Evolutionary conservation across 2,797 vertebrate genomes (phyloP).

Genomic region (Melanogrammus aeglefinus): DNA sequence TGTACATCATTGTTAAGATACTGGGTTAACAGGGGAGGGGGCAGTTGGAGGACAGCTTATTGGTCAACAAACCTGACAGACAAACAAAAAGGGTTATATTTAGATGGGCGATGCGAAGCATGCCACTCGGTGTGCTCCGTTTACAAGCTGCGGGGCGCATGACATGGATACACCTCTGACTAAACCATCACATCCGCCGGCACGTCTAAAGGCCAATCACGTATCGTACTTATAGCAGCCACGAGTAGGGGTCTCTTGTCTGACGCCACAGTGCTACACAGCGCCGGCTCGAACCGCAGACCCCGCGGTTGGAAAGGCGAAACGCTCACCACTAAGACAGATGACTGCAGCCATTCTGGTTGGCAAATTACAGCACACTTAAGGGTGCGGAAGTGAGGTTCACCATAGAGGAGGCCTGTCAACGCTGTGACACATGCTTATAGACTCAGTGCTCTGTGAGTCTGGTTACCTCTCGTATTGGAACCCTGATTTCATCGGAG

Average conservation of each 20-base stretch:
- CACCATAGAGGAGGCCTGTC: neutral
- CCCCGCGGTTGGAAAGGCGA: neutral
- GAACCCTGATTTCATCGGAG: neutral
- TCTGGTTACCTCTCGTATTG: neutral
- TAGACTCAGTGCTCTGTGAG: neutral
- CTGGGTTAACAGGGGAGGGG: neutral
- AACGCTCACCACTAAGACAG: neutral
- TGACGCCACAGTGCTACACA: neutral
- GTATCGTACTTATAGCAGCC: neutral
- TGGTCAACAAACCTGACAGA: neutral
- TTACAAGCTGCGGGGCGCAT: neutral
- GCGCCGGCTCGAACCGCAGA: too few species aligned
- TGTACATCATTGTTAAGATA: slow-evolving; percentile 22
- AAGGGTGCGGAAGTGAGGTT: neutral
- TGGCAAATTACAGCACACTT: neutral
- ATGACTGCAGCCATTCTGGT: neutral
- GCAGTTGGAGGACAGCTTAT: neutral
- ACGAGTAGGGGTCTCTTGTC: neutral
- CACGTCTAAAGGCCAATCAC: neutral
- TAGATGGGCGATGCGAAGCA: neutral
- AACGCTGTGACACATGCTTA: neutral
- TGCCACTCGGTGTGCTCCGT: neutral
- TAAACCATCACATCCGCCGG: neutral
- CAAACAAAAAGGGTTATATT: neutral
- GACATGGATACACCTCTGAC: neutral